Base-by-base conservation (phyloP, 2,113 vertebrate species). In the Telmatochromis bifrenatus region DNA sequence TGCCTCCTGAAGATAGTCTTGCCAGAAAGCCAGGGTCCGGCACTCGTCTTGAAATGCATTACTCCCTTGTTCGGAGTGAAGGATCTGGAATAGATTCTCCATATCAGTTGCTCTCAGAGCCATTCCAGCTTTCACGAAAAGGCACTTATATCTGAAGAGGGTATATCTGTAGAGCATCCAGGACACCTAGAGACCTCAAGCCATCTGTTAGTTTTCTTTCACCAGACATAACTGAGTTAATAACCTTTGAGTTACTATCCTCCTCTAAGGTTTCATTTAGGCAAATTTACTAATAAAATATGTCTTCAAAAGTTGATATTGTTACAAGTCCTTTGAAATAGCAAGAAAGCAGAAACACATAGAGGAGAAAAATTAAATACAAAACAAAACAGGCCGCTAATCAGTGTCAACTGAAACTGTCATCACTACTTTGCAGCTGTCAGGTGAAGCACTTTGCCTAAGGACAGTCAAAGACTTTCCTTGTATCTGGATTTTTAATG, bases 371-470 rank as follows among this genome's bases (percentile, higher is more conserved):
- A 60, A 60, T 60, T 2, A 17, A 31, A 17, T 31, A 51, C 8
- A 53, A 53, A 53, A 19, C 5, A 60, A 90, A 89, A 87, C 1
- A 2, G 15, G 80, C 33, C 0, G 11, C 80, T 89, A 87, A 92
- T 89, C 53, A 86, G 33, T 83, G 90, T 85, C 84, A 87, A 82
- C 53, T 49, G 42, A 84, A 89, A 85, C 81, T 88, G 87, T 84
- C 90, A 62, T 87, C 35, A 65, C 2, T 28, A 73, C 84, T 56
- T 82, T 55, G 81, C 79, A 91, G 80, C 73, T 93, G 88, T 90
- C 89, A 93, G 83, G 68, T 81, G 58, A 39, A 62, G 28, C 49
- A 65, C 84, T 85, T 87, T 75, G 91, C 93, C 89, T 79, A 7
- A 82, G 85, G 91, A 85, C 87, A 90, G 80, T 58, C 45, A 54